Evolutionary conservation across 2,113 vertebrate species (phyloP).

Genomic region (Poecilia latipinna): DNA sequence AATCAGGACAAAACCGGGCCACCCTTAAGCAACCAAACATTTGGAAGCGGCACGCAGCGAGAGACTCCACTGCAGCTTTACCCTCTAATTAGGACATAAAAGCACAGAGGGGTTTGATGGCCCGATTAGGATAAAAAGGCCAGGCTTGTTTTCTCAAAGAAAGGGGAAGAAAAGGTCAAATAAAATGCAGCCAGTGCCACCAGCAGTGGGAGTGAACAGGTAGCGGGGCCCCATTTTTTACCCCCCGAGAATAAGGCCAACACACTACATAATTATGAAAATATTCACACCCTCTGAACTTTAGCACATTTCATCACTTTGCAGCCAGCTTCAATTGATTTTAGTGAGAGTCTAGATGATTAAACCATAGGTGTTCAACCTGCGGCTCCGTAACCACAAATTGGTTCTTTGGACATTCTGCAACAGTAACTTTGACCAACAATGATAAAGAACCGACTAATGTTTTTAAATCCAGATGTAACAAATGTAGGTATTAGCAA

Average conservation of each 20-base stretch:
- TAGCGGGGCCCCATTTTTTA: not conserved
- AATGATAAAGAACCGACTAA: too few relatives aligned
- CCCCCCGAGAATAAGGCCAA: not conserved
- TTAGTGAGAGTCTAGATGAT: not conserved
- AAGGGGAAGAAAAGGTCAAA: slow-evolving; percentile 33
- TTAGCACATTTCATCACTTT: not conserved
- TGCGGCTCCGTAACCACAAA: too few relatives aligned
- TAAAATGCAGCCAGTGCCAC: slow-evolving; percentile 23
- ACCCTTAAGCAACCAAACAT: slow-evolving; percentile 65
- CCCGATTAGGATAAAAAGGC: slow-evolving; percentile 48
- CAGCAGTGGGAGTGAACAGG: not conserved
- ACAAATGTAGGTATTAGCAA: too few relatives aligned
- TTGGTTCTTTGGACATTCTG: too few relatives aligned
- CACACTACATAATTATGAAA: not conserved
- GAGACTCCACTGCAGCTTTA: slow-evolving; percentile 45
- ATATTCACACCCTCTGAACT: not conserved
- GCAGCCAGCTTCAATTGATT: not conserved
- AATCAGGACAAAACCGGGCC: slow-evolving; percentile 69
- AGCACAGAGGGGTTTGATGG: slow-evolving; percentile 52
- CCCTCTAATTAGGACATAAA: slow-evolving; percentile 72
- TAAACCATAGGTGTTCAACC: not conserved
- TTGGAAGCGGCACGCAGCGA: slow-evolving; percentile 45
- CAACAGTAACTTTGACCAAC: too few relatives aligned
- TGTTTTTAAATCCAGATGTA: too few relatives aligned
- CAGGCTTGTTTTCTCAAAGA: slow-evolving; percentile 29